These are phyloP conservation scores for Catharus bicknelli DNA, from an alignment of 2,113 vertebrate genomes.

Conservation along the genomic window DNA sequence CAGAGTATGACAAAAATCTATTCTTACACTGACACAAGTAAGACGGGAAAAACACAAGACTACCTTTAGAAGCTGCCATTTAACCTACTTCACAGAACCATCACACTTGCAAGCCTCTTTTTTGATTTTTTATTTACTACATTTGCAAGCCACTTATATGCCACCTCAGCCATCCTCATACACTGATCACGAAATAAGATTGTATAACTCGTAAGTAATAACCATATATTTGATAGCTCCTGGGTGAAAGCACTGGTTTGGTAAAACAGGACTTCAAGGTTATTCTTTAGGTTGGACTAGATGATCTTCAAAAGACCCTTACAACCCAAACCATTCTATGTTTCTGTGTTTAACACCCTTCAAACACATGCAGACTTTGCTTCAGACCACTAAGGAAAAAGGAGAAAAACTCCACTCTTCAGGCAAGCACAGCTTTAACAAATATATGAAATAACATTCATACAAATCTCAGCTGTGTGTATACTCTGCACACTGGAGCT, in stretches of 20 bases:
- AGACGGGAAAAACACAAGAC: neutral
- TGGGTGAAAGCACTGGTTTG: neutral
- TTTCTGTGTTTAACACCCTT: neutral
- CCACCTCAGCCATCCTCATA: neutral
- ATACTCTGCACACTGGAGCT: neutral
- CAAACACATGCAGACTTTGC: neutral
- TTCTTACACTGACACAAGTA: neutral
- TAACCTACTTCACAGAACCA: neutral
- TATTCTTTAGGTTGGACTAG: neutral
- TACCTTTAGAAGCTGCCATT: neutral
- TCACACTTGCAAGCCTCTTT: neutral
- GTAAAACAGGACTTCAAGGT: neutral
- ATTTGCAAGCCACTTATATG: neutral
- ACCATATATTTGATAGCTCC: rapidly evolving
- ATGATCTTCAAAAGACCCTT: neutral
- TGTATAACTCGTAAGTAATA: neutral
- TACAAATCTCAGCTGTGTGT: neutral
- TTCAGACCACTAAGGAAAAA: neutral
- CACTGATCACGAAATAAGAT: neutral
- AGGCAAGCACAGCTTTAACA: neutral
- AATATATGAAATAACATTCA: neutral
- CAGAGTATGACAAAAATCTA: neutral
- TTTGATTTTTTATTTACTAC: neutral
- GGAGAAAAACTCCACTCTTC: neutral
- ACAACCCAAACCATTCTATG: neutral